phyloP scores from a whole-genome alignment of 1,140 invertebrate genomes.

The Tetragnatha versicolor region DNA sequence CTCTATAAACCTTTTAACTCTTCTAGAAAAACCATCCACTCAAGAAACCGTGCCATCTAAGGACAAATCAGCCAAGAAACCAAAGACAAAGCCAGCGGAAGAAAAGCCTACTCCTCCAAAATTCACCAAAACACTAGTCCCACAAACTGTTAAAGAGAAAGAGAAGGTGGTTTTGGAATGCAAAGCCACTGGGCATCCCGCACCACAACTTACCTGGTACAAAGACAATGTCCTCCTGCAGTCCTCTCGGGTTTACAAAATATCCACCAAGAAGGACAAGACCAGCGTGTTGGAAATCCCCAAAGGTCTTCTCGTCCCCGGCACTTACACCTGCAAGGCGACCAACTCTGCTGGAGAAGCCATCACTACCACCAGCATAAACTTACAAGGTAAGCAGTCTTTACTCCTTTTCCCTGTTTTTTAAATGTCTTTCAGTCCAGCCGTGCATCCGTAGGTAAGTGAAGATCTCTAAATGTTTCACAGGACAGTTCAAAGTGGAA shows the following conservation, averaged over 20 bases:
- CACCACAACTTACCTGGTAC: slow-evolving; percentile 79
- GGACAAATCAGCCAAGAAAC: slow-evolving; percentile 52
- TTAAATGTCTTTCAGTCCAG: too few relatives aligned
- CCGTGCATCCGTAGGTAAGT: too few relatives aligned
- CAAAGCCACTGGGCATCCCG: slow-evolving; percentile 73
- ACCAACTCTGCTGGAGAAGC: slow-evolving; percentile 90
- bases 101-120: slow-evolving; percentile 69
- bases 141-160: slow-evolving; percentile 70
- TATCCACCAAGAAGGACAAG: slow-evolving; percentile 65
- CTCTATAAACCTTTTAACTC: neutral
- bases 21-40: slow-evolving; percentile 50
- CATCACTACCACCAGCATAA: slow-evolving; percentile 84
- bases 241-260: slow-evolving; percentile 70
- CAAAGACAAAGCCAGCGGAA: slow-evolving; percentile 57
- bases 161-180: slow-evolving; percentile 72
- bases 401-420: neutral
- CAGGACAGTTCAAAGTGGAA: too few relatives aligned
- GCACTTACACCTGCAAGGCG: slow-evolving; percentile 68
- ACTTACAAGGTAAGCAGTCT: slow-evolving; percentile 71
- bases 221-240: slow-evolving; percentile 75
- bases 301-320: slow-evolving; percentile 60
- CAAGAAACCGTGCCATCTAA: slow-evolving; percentile 50
- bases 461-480: too few relatives aligned
- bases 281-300: slow-evolving; percentile 72
- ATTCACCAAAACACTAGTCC: slow-evolving; percentile 75